Base-by-base conservation (phyloP, 2,113 vertebrate genomes). In the Microcebus lehilahytsara region DNA sequence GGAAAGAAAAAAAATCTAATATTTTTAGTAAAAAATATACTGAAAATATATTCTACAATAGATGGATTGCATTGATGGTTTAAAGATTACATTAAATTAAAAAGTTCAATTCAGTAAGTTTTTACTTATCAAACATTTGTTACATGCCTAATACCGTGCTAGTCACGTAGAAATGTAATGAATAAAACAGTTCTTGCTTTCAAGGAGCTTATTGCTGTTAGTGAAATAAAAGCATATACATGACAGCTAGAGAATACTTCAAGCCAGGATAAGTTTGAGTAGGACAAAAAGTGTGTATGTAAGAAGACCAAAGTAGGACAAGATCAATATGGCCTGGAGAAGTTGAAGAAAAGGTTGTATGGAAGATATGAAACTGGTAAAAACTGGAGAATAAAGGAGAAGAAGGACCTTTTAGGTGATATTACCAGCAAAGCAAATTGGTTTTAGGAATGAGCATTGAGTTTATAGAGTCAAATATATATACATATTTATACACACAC, bases 1-100 rank as follows among this genome's bases (percentile, higher is more conserved):
- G 96, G 75, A 88, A 72, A 92, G 62, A 96, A 94, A 97, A 96
- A 96, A 91, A 30, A 89, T 49, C 78, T 64, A 96, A 89, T 6
- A 87, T 97, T 95, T 95, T 97, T 85, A 96, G 80, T 93, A 8
- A 87, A 86, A 72, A 89, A 85, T 49, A 83, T 66, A 85, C 17
- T 91, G 60, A 91, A 85, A 92, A 84, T 58, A 91, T 53, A 78
- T 4, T 19, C n/a, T 66, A 20, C 62, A 85, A 58, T 62, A 86
- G 20, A 42, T 51, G 42, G 30, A 51, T 9, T 71, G 13, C 30
- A 74, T n/a, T 77, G 71, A 78, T 42, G 19, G 60, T 8, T 89
- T 97, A 81, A 92, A 87, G 42, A 67, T 77, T 78, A 92, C 2
- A 69, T 84, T 91, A 85, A 84, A 96, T 90, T 58, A 51, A 71